These are phyloP conservation scores for Zapus hudsonius DNA, from an alignment of 2,113 vertebrate species.

Conservation along the genomic window DNA sequence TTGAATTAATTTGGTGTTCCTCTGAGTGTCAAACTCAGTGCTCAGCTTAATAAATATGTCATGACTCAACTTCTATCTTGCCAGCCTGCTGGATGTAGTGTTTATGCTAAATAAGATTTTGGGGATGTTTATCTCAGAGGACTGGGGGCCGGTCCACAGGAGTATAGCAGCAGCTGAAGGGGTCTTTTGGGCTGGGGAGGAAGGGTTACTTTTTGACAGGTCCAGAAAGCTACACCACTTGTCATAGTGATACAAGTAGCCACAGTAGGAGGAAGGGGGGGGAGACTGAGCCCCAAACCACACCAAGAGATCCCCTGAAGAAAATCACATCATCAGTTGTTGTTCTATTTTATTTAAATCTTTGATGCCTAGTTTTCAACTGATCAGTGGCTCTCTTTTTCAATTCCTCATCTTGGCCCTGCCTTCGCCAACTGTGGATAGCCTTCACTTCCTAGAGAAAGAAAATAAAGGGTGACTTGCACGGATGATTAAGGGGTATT, in stretches of 20 bases:
- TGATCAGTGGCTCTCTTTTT: background rate
- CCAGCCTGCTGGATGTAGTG: background rate
- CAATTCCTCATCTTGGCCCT: background rate
- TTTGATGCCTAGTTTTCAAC: background rate
- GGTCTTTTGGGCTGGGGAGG: background rate
- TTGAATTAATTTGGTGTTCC: constrained; percentile 69
- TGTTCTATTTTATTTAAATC: constrained; percentile 2
- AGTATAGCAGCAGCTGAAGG: background rate
- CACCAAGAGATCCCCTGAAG: background rate
- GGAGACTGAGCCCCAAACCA: background rate
- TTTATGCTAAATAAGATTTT: constrained; percentile 32
- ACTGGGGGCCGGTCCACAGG: background rate
- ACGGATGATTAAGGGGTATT: background rate
- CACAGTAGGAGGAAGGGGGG: no score
- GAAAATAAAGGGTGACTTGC: background rate
- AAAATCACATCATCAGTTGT: background rate
- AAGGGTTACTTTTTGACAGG: background rate
- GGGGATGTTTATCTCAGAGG: constrained; percentile 26
- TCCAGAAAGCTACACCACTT: background rate
- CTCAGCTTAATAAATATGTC: constrained; percentile 68
- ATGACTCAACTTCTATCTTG: constrained; percentile 53
- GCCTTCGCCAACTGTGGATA: background rate
- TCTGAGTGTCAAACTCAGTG: constrained; percentile 57
- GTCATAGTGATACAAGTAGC: background rate
- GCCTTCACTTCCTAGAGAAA: background rate